Conservation (phyloP, 2,797 vertebrate genomes). For the Cossypha caffra region DNA sequence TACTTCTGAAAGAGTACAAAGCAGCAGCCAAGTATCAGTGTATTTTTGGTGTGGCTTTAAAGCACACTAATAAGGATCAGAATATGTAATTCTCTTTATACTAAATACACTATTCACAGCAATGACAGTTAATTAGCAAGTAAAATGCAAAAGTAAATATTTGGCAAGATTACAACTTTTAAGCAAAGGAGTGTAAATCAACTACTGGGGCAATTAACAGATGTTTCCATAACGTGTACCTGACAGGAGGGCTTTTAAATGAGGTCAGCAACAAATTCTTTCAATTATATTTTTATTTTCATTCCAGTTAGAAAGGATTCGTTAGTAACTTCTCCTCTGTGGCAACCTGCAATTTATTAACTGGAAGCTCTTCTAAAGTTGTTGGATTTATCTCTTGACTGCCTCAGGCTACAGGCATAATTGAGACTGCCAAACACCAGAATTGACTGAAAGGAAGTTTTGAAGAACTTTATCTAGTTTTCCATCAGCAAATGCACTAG, state of each 20-base stretch:
- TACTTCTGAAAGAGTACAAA: slow-evolving; percentile 61
- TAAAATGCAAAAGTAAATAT: slow-evolving; percentile 55
- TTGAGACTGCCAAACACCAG: not conserved
- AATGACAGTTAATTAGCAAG: slow-evolving; percentile 67
- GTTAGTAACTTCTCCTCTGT: not conserved
- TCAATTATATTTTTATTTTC: not conserved
- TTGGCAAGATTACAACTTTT: slow-evolving; percentile 62
- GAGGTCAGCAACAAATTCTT: not conserved
- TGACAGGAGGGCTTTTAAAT: slow-evolving; percentile 4
- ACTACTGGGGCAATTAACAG: not conserved
- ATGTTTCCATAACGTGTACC: slow-evolving; percentile 2
- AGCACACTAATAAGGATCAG: slow-evolving; percentile 44
- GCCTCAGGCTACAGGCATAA: not conserved
- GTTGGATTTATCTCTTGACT: not conserved
- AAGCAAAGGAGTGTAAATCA: slow-evolving; percentile 50
- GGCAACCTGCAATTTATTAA: slow-evolving; percentile 33
- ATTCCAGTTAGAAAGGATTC: not conserved
- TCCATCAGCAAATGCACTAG: not conserved
- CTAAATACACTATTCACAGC: slow-evolving; percentile 37
- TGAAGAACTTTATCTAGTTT: not conserved
- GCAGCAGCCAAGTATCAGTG: slow-evolving; percentile 56
- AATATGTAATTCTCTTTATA: slow-evolving; percentile 56
- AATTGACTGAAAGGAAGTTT: not conserved
- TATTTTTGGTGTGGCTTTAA: slow-evolving; percentile 65
- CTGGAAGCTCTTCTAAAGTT: not conserved